Percentiles rank a stretch among this genome's conserved stretches.
Evolutionary conservation across 2,113 vertebrate genomes (phyloP).

Genomic region (Caretta caretta): DNA sequence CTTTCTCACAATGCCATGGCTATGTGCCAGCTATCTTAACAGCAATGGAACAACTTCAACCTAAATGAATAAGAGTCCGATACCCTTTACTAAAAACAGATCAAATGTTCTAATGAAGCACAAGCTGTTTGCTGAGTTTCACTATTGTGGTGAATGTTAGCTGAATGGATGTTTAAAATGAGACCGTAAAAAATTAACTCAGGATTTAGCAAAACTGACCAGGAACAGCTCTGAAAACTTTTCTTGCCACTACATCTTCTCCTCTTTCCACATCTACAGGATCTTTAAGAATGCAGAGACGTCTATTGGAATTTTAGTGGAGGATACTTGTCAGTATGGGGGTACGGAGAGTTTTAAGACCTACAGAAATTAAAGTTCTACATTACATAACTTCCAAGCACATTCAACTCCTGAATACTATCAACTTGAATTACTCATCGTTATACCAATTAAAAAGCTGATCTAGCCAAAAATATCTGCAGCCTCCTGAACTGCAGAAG

Average conservation of each 20-base stretch:
- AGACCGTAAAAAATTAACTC: not conserved
- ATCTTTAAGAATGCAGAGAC: not conserved
- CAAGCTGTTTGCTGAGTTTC: slow-evolving; percentile 13
- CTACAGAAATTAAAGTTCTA: not conserved
- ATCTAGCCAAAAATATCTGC: not conserved
- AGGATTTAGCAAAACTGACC: not conserved
- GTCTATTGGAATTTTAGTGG: not conserved
- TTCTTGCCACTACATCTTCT: not conserved
- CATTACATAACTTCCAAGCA: not conserved
- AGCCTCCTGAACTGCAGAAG: not conserved
- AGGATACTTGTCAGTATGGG: not conserved
- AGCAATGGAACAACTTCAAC: slow-evolving; percentile 28
- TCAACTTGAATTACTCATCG: not conserved
- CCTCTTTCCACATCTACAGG: not conserved
- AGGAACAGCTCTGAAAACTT: not conserved
- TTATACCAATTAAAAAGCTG: not conserved
- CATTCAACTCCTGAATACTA: not conserved
- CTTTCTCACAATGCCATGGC: slow-evolving; percentile 59
- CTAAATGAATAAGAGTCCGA: slow-evolving; percentile 16
- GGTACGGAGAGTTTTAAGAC: not conserved
- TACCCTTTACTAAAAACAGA: not conserved
- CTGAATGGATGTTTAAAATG: not conserved
- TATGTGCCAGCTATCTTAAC: slow-evolving; percentile 37
- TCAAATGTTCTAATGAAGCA: not conserved
- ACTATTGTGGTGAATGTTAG: not conserved